Base-by-base conservation (phyloP, 2,113 vertebrate genomes). In the Urocynchramus pylzowi region DNA sequence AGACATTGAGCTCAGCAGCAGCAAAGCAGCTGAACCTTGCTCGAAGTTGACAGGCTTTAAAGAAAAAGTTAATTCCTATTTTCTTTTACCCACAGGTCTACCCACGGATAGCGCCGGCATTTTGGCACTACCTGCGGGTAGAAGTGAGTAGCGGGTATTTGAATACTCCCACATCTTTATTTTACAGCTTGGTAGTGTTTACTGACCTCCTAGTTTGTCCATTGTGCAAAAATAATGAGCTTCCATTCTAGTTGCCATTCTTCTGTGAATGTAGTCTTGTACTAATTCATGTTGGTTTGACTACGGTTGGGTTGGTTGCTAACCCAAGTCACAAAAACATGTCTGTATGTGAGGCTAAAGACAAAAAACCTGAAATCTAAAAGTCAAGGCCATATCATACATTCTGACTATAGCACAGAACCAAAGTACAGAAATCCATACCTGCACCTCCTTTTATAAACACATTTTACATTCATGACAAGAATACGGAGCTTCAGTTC, bases 41-140 rank as follows among this genome's bases (percentile, higher is more conserved):
- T 95, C 60, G 44, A 84, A 82, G 31, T 85, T 65, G 85, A 91
- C 54, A 94, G 94, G 93, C 69, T 82, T 89, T 80, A 97, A 97
- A 97, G 91, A 76, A 94, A 94, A 97, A 74, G 97, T 97, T 97
- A 97, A 97, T 98, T 92, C 92, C 70, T 96, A 94, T 97, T 98
- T 97, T 97, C 94, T 98, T 97, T 97, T 91, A 96, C 97, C 97
- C 92, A 97, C 95, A 98, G 97, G 97, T 86, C 98, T 98, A 98
- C 98, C 97, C 98, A 91, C 95, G 94, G 98, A 98, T 98, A 98
- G 98, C 92, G 97, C 97, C 97, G 90, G 97, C 97, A 98, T 98
- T 98, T 98, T 98, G 97, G 98, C 98, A 98, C 98, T 98, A 98
- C 97, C 98, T 98, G 97, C 85, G 97, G 98, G 98, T 98, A 98